Conservation (phyloP, 2,113 vertebrate genomes). For the Coptodon bakossiorum region DNA sequence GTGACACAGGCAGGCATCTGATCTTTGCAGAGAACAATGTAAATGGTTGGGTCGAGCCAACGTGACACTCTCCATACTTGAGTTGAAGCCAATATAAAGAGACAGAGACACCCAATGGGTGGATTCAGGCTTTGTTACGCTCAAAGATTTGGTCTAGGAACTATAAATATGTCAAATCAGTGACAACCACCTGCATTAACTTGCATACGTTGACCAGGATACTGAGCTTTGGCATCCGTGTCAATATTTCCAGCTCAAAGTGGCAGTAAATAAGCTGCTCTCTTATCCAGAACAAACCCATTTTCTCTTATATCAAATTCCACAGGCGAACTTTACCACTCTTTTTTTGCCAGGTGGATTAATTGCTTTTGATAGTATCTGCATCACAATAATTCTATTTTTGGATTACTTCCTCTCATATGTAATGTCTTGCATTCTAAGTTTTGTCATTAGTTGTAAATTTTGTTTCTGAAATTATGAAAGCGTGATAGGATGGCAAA, state of each 20-base stretch:
- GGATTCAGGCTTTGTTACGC: background rate
- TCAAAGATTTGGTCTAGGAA: background rate
- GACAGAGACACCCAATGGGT: background rate
- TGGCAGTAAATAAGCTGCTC: background rate
- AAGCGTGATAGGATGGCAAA: background rate
- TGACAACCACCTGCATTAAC: background rate
- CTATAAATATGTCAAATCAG: background rate
- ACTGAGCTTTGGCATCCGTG: background rate
- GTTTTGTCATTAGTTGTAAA: background rate
- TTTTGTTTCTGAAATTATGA: background rate
- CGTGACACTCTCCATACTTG: background rate
- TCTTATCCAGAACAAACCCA: background rate
- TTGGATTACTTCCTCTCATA: background rate
- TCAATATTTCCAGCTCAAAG: background rate
- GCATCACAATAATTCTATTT: background rate
- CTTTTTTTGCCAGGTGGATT: background rate
- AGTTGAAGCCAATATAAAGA: constrained; percentile 21
- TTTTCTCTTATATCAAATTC: background rate
- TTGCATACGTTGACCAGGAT: background rate
- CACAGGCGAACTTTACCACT: background rate
- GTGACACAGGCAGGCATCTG: constrained; percentile 10
- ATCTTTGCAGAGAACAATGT: constrained; percentile 45
- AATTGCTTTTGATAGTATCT: background rate
- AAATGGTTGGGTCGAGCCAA: constrained; percentile 43
- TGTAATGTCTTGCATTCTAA: background rate